A percentile compares a stretch with the other conserved stretches of the same genome.
Conservation (phyloP, 2,797 vertebrate genomes). For the Melopsittacus undulatus region DNA sequence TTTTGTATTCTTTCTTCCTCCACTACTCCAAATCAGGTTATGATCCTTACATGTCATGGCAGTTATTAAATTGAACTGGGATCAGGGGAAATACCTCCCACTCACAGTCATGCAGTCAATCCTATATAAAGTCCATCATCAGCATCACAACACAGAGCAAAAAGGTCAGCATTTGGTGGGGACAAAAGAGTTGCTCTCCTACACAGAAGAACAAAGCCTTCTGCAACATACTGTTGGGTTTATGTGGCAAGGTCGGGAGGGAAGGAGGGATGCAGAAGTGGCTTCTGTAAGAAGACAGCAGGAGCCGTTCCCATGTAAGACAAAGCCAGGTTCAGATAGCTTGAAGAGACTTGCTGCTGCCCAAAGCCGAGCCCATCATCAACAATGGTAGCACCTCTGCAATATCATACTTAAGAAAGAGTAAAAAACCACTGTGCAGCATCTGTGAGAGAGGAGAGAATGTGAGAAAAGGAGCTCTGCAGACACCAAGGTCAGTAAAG, state of each 20-base stretch:
- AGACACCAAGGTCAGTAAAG: not conserved
- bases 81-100: not conserved
- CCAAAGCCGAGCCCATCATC: not conserved
- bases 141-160: not conserved
- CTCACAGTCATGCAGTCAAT: not conserved
- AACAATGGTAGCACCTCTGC: not conserved
- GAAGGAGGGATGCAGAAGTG: not conserved
- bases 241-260: not conserved
- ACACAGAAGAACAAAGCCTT: not conserved
- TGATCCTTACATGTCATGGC: not conserved
- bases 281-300: not conserved
- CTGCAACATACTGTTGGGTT: not conserved
- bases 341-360: not conserved
- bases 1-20: not conserved
- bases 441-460: not conserved
- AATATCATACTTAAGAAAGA: not conserved
- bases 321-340: not conserved
- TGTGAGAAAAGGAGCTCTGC: not conserved
- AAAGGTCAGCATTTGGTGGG: not conserved
- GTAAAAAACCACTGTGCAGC: not conserved
- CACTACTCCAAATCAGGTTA: conserved; percentile 1
- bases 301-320: not conserved
- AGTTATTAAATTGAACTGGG: conserved; percentile 8
- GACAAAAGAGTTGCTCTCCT: not conserved
- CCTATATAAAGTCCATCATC: not conserved